Evolutionary conservation across 2,113 vertebrate genomes (phyloP).

Genomic region (Lanius ludovicianus): DNA sequence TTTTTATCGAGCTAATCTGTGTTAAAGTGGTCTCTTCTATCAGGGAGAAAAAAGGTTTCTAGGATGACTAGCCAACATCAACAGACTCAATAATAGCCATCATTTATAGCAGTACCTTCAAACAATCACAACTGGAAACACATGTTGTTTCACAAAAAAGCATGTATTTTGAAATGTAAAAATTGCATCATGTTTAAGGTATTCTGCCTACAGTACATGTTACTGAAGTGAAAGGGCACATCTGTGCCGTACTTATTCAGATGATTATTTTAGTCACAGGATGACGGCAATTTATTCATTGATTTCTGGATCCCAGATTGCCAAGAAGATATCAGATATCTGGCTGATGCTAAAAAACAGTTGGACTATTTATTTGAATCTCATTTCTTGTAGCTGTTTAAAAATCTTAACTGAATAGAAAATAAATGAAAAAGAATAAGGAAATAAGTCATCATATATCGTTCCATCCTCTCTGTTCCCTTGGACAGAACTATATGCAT

Average conservation of each 20-base stretch:
- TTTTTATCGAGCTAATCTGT: conserved; percentile 41
- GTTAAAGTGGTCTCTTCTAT: conserved; percentile 18
- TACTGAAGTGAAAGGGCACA: conserved; percentile 42
- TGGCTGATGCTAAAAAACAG: conserved; percentile 5
- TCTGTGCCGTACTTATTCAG: conserved; percentile 18
- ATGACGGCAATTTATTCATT: conserved; percentile 56
- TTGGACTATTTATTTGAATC: background rate
- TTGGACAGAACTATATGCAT: background rate
- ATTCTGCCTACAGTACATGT: background rate
- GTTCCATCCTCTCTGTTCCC: background rate
- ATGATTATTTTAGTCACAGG: conserved; percentile 16
- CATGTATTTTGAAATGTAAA: background rate
- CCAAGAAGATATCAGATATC: conserved; percentile 23
- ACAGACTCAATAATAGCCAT: background rate
- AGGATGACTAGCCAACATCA: background rate
- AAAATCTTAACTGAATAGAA: background rate
- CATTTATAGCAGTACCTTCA: background rate
- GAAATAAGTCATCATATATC: background rate
- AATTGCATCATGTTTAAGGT: conserved; percentile 37
- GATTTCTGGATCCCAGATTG: conserved; percentile 41
- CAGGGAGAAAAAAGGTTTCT: background rate
- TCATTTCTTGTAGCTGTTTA: background rate
- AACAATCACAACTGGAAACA: background rate
- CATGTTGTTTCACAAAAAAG: background rate
- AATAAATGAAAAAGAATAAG: background rate